Conservation (phyloP, 2,113 vertebrate species). For the Sus scrofa region T2T-Sscrofa CM000820.6:124095501-124096000, state of each 20-base stretch:
- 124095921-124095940: not conserved
- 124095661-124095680: not conserved
- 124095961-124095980: constrained; percentile 22
- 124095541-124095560: constrained; percentile 3
- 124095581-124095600: not conserved
- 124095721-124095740: constrained; percentile 81
- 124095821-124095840: constrained; percentile 86
- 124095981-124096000: constrained; percentile 21
- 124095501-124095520: not conserved
- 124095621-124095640: constrained; percentile 28
- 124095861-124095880: constrained; percentile 82
- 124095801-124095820: constrained; percentile 88
- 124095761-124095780: constrained; percentile 89
- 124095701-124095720: not conserved
- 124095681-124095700: constrained; percentile 83
- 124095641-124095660: not conserved
- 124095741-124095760: constrained; percentile 86
- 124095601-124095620: not conserved
- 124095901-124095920: constrained; percentile 36
- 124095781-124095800: constrained; percentile 89
- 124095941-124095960: constrained; percentile 14
- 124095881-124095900: constrained; percentile 74
- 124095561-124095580: constrained; percentile 5
- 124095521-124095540: not conserved
- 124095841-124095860: constrained; percentile 81